Base-by-base conservation (phyloP, 2,797 vertebrate species). In the Acipenser ruthenus region DNA sequence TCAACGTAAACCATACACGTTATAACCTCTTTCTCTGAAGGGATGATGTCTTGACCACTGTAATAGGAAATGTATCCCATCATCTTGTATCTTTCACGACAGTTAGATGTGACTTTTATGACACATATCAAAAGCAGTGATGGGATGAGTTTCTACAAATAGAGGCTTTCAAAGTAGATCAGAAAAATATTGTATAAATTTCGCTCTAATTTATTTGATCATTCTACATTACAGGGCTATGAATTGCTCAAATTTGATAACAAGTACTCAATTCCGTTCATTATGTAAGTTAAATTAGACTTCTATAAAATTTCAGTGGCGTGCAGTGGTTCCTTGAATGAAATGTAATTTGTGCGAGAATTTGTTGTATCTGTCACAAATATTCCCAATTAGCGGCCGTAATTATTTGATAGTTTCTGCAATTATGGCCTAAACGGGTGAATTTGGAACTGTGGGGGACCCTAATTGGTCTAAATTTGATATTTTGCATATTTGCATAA, bases 341-440 rank as follows among this genome's bases (percentile, higher is more conserved):
- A 95, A 97, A 96, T 94, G 92, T 93, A 94, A 98, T 97, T 97
- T 96, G 94, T 91, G 89, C 89, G 92, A 95, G 93, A 98, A 98
- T 98, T 97, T 96, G 93, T 98, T 96, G 93, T 98, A 96, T 98
- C 96, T 98, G 96, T 98, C 95, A 96, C 95, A 98, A 98, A 98
- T 98, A 97, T 97, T 95, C 93, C 89, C 95, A 98, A 98, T 98
- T 98, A 97, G 93, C 90, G 85, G 88, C 88, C 88, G 88, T 96
- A 96, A 97, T 98, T 97, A 96, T 97, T 95, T 96, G 94, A 96
- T 95, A 96, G 94, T 97, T 96, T 94, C 93, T 95, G 94, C 93
- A 96, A 96, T 97, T 97, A 98, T 89, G 86, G 88, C 90, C 92
- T 94, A 95, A 97, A 93, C 90, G 91, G 92, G 92, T 93, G 93